Base-by-base conservation (phyloP, 2,113 vertebrate species). In the Gobius niger region DNA sequence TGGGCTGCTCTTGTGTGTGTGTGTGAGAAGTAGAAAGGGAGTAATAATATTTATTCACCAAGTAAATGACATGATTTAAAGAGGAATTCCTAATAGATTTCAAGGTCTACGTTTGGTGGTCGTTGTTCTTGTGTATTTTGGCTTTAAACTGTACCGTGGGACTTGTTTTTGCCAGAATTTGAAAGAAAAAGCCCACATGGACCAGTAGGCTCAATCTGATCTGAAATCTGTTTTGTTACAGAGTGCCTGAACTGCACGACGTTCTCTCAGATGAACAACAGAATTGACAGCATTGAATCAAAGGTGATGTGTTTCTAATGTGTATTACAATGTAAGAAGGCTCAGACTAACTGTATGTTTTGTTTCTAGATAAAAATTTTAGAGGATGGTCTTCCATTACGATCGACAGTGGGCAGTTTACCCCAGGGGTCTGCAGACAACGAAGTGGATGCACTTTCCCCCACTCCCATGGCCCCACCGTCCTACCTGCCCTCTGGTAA, bases 191-290 rank as follows among this genome's bases (percentile, higher is more conserved):
- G 16, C 49, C 60, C 59, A 61, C 63, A 65, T 57, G 52, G 60
- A 53, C 13, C 9, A 41, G 44, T 46, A 2, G 12, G 7, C 9
- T 51, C 10, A 16, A 42, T 75, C 19, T 70, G 65, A 62, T 63
- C 59, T 49, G 34, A 6, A 78, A 82, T 77, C 42, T 60, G 12
- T 69, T 9, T 54, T 42, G 40, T 82, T 65, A 5, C 86, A 98
- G 96, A 98, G 88, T 98, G 95, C 80, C 91, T 98, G 94, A 98
- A 98, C 90, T 98, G 96, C 69, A 96, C 95, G 0, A 91, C 91
- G 50, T 93, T 96, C 46, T 92, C 88, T 0, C 89, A 94, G 16
- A 95, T 98, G 93, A 95, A 80, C 0, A 93, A 92, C 83, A 92
- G 95, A 65, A 92, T 98, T 64, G 93, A 90, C 80, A 89, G 82